Base-by-base conservation (phyloP, 2,888 invertebrate species). In the Lysandra bellargus region DNA sequence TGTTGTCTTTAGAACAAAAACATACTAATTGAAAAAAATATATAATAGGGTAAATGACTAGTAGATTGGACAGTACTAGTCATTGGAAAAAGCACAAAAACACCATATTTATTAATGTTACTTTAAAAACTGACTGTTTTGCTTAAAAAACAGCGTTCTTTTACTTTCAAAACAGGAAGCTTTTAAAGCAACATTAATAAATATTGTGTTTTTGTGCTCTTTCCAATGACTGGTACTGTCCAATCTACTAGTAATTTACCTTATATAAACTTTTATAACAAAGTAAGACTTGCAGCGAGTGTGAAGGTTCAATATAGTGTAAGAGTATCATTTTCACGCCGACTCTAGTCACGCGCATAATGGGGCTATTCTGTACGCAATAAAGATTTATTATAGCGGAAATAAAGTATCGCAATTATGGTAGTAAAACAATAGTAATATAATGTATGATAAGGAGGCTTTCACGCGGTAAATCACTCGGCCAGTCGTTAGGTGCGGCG, bases 401-500 rank as follows among this genome's bases (percentile, higher is more conserved):
- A 69, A 69, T 69, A 69, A 69, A 69, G 69, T 33, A 37, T 33
- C 33, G 69, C 69, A 69, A 69, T 69, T 69, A 69, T 37, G 33
- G 69, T 33, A 69, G 69, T 69, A 69, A 69, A 69, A 69, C 69
- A 69, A 69, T 69, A 69, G 33, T 69, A 69, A 33, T 69, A 69
- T 69, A 33, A 30, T 23, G 69, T 75, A 44, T 75, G 75, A 75
- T 49, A 75, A 49, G 74, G 75, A 74, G 23, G 75, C 75, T 75
- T 75, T 75, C 75, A 74, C 74, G 44, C 75, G 44, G 23, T 75
- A 75, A 75, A 75, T 75, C 75, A 49, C 49, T 75, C 44, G 49
- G 44, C 12, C 44, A 75, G 44, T 75, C 44, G 75, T 75, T 75
- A 75, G 49, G 44, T 49, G 49, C 23, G 75, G 75, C 75, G 57